Base-by-base conservation (phyloP, 1,140 invertebrate genomes). In the Drosophila suzukii region DNA sequence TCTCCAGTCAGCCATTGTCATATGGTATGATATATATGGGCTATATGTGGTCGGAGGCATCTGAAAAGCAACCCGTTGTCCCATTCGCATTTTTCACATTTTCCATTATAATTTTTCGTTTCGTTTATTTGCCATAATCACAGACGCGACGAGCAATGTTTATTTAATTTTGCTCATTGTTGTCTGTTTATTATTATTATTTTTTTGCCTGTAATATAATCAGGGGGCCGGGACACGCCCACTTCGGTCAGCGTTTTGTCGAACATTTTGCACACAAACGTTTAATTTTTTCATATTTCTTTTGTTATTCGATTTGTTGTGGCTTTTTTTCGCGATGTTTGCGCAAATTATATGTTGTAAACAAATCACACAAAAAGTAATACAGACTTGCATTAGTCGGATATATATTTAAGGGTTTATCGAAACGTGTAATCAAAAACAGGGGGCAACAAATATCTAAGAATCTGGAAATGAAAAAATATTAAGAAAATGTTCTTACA, bases 191-290 rank as follows among this genome's bases (percentile, higher is more conserved):
- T 49, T 72, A 60, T 54, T 55, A 41, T 58, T 66, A 39, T 39
- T 39, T 39, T 10, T 43, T 17, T 4, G 20, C 27, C 38, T 77
- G 39, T 72, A 68, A 67, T 68, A 60, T 67, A 74, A 46, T 50
- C 63, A 70, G 51, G 65, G 67, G 65, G 63, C 63, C 30, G 36
- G n/a, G 30, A 20, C 59, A 73, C 81, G 73, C 73, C 73, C 70
- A 59, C 53, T 62, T 61, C 59, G 54, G 54, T 46, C 67, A 75
- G 66, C 68, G 82, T 80, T 82, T 85, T 85, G 81, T 83, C 57
- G 44, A 77, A 74, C 74, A 84, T 79, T 81, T 83, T 83, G 80
- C 67, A 50, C 75, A 70, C 50, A 71, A 83, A 67, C 81, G 72
- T 75, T 75, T 62, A 50, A n/a, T 36, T 59, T 62, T 24, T 47